Evolutionary conservation across 2,888 invertebrate species (phyloP), one percentile per base, ranked within the genome.

Genomic region (Asteroscopus sphinx): DNA sequence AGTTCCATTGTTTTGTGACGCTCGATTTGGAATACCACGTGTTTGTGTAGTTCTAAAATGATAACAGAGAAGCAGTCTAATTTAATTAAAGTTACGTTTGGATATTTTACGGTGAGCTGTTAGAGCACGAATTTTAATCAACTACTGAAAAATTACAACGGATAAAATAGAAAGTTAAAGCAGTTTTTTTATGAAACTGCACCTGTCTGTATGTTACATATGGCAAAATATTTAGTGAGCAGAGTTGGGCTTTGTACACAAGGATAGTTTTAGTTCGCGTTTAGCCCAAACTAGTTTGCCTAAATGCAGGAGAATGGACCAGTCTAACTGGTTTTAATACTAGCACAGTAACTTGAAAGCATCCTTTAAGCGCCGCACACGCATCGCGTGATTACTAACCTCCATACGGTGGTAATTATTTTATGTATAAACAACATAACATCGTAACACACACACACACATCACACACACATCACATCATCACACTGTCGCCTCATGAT

Each of bases 361-460:
- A 13, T 11, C 12, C 33, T 25, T 37, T 28, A 25, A 49, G 46
- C 21, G 16, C 0, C 47, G 49, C 55, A 25, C 39, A 36, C 55
- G 54, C 69, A 47, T 62, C 51, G 48, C 41, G 45, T 65, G 68
- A 66, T 51, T 51, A 39, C 32, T 33, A 44, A 55, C 68, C 53
- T 68, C 37, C 39, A 44, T 32, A 30, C 52, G 51, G 35, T 44
- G 13, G 21, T 30, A 49, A 55, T 68, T 68, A n/a, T n/a, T n/a
- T n/a, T n/a, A n/a, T n/a, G n/a, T n/a, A n/a, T n/a, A n/a, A n/a
- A n/a, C n/a, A n/a, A n/a, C n/a, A n/a, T n/a, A n/a, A n/a, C n/a
- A n/a, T n/a, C n/a, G n/a, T n/a, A 62, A 44, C 49, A 67, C 17
- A 25, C 28, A n/a, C 41, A 40, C 21, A 49, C 21, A 53, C 7